Base-by-base conservation (phyloP, 2,797 vertebrate species). In the Myotis planiceps region DNA sequence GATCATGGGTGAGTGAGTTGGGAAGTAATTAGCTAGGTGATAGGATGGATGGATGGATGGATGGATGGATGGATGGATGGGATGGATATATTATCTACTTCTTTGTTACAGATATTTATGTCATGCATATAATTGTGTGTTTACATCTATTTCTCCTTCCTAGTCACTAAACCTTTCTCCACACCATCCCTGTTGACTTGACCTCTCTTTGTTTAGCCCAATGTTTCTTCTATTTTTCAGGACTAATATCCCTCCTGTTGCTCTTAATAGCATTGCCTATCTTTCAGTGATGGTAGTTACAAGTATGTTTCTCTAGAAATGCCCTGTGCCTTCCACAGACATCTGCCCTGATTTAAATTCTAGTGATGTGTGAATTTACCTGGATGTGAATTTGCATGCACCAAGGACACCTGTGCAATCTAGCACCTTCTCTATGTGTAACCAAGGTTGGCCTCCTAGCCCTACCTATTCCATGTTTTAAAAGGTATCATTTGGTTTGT, bases 341-440 rank as follows among this genome's bases (percentile, higher is more conserved):
- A 71, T 89, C 55, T 83, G n/a, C 45, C 71, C 55, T 86, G 34
- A 88, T 94, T 95, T 93, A 86, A 84, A 55, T 92, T 75, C 29
- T 58, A 65, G 51, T 72, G 66, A 51, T 75, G 19, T 84, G 42
- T 84, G 16, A 89, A 81, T 90, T 76, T 12, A 6, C 37, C 42
- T 47, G 25, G 34, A 29, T 78, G 1, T 94, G 79, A 90, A 55
- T 86, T 81, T 95, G 37, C 34, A 2, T 19, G 12, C 45, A 65
- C 37, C 49, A 12, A 27, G 58, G 29, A 9, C 16, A 19, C 66
- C 60, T 18, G 29, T 72, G 23, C 39, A 58, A 27, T 63, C 58
- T 10, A 82, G 2, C n/a, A 15, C 49, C 34, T 23, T 18, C 19
- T 9, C 75, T 55, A 13, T 21, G 15, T 66, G 29, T 25, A 88